A percentile compares a stretch with the other conserved stretches of the same genome.
These are phyloP conservation scores for Athene cunicularia DNA, from an alignment of 2,113 vertebrate genomes.

Conservation along the genomic window DNA sequence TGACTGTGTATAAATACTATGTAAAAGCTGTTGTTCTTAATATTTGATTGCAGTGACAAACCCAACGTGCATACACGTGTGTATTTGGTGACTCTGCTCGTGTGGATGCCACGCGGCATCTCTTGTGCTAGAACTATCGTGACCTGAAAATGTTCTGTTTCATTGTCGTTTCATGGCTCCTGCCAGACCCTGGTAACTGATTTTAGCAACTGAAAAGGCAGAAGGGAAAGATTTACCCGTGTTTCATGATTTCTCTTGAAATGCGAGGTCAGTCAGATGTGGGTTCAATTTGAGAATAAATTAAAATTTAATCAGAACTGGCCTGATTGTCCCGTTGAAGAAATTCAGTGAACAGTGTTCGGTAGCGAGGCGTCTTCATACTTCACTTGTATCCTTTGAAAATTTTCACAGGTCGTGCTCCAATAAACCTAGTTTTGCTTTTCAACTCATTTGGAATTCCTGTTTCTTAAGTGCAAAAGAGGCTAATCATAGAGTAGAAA, in stretches of 20 bases:
- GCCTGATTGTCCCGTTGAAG: neutral
- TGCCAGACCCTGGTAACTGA: neutral
- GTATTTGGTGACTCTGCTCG: neutral
- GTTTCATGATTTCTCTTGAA: neutral
- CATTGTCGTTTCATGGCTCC: accelerated
- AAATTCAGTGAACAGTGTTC: neutral
- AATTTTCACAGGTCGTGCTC: neutral
- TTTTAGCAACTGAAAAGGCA: neutral
- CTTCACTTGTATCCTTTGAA: neutral
- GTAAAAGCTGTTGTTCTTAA: neutral
- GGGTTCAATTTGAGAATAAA: neutral
- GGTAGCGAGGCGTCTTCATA: neutral
- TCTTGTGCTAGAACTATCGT: accelerated
- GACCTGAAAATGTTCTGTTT: neutral
- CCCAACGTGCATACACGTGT: accelerated
- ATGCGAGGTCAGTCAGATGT: neutral
- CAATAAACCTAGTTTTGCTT: constrained; percentile 29
- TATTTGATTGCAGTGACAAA: neutral
- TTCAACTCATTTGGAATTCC: constrained; percentile 63
- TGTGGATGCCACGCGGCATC: neutral
- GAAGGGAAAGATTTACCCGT: neutral
- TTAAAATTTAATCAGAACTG: neutral
- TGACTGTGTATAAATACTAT: no score
- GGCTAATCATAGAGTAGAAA: constrained; percentile 69
- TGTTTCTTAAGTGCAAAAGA: constrained; percentile 67